Evolutionary conservation across 2,888 invertebrate species (phyloP).

Genomic region (Melanotus villosus): DNA sequence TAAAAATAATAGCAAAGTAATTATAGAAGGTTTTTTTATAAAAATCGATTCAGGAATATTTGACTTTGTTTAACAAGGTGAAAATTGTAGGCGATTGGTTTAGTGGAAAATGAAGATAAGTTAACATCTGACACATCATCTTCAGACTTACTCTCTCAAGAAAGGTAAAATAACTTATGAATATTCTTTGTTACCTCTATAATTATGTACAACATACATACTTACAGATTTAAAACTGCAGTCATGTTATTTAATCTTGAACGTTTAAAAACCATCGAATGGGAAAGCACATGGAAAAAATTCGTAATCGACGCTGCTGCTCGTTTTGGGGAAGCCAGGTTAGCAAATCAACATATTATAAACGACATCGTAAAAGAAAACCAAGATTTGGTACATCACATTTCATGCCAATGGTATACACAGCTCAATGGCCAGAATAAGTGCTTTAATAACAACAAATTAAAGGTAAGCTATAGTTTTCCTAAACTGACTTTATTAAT

Average conservation of each 20-base stretch:
- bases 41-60: too few species aligned
- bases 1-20: too few species aligned
- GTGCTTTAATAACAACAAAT: not conserved
- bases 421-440: conserved; percentile 75
- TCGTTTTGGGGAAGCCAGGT: not conserved
- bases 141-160: too few species aligned
- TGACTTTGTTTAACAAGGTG: too few species aligned
- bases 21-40: too few species aligned
- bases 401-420: conserved; percentile 67
- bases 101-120: not conserved
- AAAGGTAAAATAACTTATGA: too few species aligned
- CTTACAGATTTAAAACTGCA: conserved; percentile 78
- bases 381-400: conserved; percentile 77
- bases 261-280: conserved; percentile 77
- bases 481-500: too few species aligned
- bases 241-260: conserved; percentile 86
- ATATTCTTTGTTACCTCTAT: too few species aligned
- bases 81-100: not conserved
- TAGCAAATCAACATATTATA: conserved; percentile 72
- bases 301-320: not conserved
- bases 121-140: not conserved
- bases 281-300: conserved; percentile 72
- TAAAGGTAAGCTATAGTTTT: too few species aligned
- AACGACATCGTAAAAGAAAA: conserved; percentile 75
- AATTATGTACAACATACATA: too few species aligned